A percentile compares a stretch with the other conserved stretches of the same genome.
Conservation (phyloP, 2,797 vertebrate genomes). For the Anisognathus igniventris region DNA sequence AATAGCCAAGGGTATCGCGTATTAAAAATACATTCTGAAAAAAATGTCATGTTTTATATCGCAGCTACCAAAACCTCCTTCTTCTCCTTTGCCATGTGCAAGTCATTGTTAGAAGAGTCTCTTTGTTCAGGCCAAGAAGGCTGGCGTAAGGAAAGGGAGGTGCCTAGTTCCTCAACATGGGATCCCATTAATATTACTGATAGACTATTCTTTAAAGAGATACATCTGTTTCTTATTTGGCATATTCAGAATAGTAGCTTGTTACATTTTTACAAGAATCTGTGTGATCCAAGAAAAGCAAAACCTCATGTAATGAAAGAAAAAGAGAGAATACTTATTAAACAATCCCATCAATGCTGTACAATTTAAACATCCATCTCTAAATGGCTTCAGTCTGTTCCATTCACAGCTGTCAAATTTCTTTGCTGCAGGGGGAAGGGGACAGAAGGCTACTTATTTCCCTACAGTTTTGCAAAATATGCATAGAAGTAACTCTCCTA, state of each 20-base stretch:
- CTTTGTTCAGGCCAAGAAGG: neutral
- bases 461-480: neutral
- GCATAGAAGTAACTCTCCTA: neutral
- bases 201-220: constrained; percentile 28
- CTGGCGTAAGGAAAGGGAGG: neutral
- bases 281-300: constrained; percentile 31
- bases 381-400: constrained; percentile 12
- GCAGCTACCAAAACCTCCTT: neutral
- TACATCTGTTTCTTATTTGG: constrained; percentile 46
- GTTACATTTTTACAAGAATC: constrained; percentile 48
- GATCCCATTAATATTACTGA: constrained; percentile 5
- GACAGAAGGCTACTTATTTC: neutral
- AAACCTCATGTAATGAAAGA: constrained; percentile 40
- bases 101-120: neutral
- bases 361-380: constrained; percentile 6
- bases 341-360: neutral
- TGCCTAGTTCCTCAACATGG: neutral
- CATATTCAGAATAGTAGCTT: constrained; percentile 43
- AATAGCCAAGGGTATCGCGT: neutral
- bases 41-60: neutral
- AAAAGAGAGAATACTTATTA: constrained; percentile 10
- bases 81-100: neutral
- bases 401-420: neutral
- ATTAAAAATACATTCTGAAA: neutral
- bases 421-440: neutral